Evolutionary conservation across 2,888 invertebrate genomes (phyloP).

Genomic region (Conchocele bisecta): DNA sequence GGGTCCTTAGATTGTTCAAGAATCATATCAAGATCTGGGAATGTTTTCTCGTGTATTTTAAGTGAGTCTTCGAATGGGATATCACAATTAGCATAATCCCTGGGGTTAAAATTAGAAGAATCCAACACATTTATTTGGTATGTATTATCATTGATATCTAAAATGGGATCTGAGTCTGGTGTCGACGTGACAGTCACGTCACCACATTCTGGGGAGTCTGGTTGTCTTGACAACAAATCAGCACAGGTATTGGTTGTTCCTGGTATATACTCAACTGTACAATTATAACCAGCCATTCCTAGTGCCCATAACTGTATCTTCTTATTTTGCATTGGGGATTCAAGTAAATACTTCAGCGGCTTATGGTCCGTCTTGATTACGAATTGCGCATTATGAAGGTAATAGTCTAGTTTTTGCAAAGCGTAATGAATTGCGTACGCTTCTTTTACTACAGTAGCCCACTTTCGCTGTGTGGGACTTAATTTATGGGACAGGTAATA

Average conservation of each 20-base stretch:
- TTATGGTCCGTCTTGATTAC: conserved; percentile 30
- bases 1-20: conserved; percentile 25
- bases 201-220: background rate
- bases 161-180: background rate
- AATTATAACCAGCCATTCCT: conserved; percentile 35
- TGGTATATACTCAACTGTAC: conserved; percentile 30
- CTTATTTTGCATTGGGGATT: conserved; percentile 45
- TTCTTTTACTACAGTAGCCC: conserved; percentile 10
- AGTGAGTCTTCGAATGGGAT: background rate
- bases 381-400: background rate
- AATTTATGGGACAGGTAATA: background rate
- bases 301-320: conserved; percentile 48
- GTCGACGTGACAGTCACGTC: background rate
- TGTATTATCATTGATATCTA: conserved; percentile 23
- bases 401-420: conserved; percentile 26
- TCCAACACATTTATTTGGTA: conserved; percentile 14
- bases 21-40: conserved; percentile 17
- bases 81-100: background rate
- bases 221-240: conserved; percentile 30
- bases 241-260: conserved; percentile 27
- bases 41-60: background rate
- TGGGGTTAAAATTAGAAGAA: conserved; percentile 18
- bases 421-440: conserved; percentile 13
- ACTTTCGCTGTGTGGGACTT: background rate
- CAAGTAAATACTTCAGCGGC: conserved; percentile 33